Evolutionary conservation across 2,797 vertebrate species (phyloP).

Genomic region (Halcyon badia): DNA sequence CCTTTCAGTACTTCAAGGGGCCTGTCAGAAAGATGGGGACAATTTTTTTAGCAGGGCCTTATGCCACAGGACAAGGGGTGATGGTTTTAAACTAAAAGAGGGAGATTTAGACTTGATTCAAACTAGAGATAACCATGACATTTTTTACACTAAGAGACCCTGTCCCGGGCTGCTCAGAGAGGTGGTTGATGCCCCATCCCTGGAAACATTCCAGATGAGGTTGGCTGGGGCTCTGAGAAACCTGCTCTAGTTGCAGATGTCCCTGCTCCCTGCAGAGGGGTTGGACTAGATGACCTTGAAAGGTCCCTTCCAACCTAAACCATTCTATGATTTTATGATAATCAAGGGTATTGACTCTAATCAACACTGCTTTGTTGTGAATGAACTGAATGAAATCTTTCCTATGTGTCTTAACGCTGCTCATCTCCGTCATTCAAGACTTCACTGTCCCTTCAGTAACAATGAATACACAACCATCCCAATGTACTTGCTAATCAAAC

Average conservation of each 20-base stretch:
- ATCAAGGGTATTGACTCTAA: background rate
- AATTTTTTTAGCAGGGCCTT: background rate
- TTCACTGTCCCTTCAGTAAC: background rate
- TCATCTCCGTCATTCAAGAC: background rate
- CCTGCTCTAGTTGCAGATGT: background rate
- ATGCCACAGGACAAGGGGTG: background rate
- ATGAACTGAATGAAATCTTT: background rate
- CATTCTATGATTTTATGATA: background rate
- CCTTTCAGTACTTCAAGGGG: background rate
- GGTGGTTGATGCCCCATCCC: background rate
- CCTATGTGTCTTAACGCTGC: background rate
- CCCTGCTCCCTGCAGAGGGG: background rate
- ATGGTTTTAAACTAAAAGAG: background rate
- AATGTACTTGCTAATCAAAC: background rate
- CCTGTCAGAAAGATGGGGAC: background rate
- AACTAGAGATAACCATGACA: background rate
- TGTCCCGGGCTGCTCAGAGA: background rate
- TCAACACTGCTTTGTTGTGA: too few relatives aligned
- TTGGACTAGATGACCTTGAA: background rate
- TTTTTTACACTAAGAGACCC: background rate
- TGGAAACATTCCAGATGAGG: background rate
- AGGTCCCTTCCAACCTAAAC: background rate
- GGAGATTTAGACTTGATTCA: background rate
- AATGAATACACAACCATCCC: background rate
- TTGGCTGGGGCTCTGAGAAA: background rate